Evolutionary conservation across 2,888 invertebrate genomes (phyloP).

Genomic region (Plagodis pulveraria): DNA sequence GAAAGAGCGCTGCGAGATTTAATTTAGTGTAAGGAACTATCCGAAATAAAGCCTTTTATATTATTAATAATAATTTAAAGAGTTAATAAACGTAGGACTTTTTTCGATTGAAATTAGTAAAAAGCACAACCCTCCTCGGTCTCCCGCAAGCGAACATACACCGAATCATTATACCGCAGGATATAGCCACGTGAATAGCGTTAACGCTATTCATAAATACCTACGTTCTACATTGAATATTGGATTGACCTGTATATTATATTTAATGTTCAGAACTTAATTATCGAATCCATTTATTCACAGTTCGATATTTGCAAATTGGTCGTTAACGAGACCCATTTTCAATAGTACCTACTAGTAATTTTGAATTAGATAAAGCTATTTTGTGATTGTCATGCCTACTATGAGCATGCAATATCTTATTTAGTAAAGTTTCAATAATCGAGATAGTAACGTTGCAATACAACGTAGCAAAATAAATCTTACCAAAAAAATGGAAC

Average conservation of each 20-base stretch:
- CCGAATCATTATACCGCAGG: not conserved
- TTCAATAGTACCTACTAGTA: not conserved
- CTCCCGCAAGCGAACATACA: too few relatives aligned
- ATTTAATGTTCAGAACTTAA: conserved; percentile 14
- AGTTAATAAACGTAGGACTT: too few relatives aligned
- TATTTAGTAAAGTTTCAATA: too few relatives aligned
- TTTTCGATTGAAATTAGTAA: too few relatives aligned
- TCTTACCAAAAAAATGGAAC: too few relatives aligned
- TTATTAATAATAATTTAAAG: too few relatives aligned
- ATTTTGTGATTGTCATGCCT: not conserved
- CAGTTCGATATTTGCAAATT: conserved; percentile 7
- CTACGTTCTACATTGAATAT: conserved; percentile 15
- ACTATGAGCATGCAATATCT: not conserved
- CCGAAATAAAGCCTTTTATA: too few relatives aligned
- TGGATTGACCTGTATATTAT: conserved; percentile 10
- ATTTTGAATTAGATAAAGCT: not conserved
- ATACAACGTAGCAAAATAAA: too few relatives aligned
- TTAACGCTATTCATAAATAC: not conserved
- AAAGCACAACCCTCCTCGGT: too few relatives aligned
- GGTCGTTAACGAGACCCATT: conserved; percentile 2
- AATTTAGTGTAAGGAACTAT: too few relatives aligned
- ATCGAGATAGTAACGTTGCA: too few relatives aligned
- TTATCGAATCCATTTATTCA: conserved; percentile 13
- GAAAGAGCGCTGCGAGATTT: too few relatives aligned
- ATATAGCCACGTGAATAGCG: not conserved